Conservation (phyloP, 1,140 invertebrate species). For the Ostrea denselamellosa region DNA sequence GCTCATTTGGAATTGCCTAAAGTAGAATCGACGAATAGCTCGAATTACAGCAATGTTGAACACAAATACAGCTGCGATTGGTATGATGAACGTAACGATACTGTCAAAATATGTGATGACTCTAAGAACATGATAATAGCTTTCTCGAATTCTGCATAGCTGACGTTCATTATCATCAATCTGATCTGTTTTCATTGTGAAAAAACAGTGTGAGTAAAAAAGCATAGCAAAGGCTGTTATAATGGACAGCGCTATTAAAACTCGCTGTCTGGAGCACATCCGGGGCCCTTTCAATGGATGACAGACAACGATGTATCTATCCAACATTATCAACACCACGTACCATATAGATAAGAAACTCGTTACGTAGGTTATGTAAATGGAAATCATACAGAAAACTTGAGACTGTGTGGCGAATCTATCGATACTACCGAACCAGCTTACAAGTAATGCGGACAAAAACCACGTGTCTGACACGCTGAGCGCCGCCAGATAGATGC, state of each 20-base stretch:
- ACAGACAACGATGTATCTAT: conserved; percentile 77
- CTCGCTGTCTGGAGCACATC: conserved; percentile 70
- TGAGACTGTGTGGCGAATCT: conserved; percentile 39
- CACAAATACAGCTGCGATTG: conserved; percentile 81
- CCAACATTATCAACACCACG: conserved; percentile 77
- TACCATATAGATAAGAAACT: conserved; percentile 78
- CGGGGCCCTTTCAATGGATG: conserved; percentile 73
- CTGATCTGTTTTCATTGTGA: conserved; percentile 54
- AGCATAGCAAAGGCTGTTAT: conserved; percentile 65
- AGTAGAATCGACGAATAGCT: conserved; percentile 60
- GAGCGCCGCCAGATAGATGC: conserved; percentile 82
- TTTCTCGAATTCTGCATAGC: conserved; percentile 68
- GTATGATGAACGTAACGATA: conserved; percentile 81
- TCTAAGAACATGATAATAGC: conserved; percentile 51
- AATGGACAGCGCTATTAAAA: conserved; percentile 53
- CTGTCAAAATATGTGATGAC: conserved; percentile 82
- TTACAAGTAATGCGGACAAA: conserved; percentile 79
- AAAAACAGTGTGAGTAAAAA: conserved; percentile 70
- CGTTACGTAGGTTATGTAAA: conserved; percentile 74
- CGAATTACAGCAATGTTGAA: conserved; percentile 79
- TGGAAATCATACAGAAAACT: conserved; percentile 67
- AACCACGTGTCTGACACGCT: conserved; percentile 82
- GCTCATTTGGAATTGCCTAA: conserved; percentile 55
- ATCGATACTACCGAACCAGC: conserved; percentile 81
- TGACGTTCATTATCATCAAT: conserved; percentile 62